Evolutionary conservation across 1,140 invertebrate genomes (phyloP), one percentile per base, ranked within the genome.

Genomic region (Phortica variegata): DNA sequence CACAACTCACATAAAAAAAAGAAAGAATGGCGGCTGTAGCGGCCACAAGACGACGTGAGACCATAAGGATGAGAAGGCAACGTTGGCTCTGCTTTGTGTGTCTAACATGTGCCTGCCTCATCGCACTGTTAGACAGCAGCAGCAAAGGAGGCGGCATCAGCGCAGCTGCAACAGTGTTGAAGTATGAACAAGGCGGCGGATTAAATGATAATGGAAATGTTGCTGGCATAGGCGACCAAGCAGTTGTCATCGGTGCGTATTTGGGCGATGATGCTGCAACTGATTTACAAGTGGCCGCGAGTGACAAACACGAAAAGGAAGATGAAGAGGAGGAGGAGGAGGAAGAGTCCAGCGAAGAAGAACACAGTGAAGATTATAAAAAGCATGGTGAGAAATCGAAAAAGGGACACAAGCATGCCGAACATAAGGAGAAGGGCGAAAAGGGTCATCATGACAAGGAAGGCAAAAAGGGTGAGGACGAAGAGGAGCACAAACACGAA

Each of bases 381-480:
- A 77, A 76, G 19, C 76, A 84, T 18, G 84, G 84, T 0, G 79
- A 83, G 7, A 84, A 86, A 55, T 81, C 61, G 26, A 74, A 76
- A 31, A 76, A 76, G 52, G 66, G 65, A 0, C 62, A 76, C 48
- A 70, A 76, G 41, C 51, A 60, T 32, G 57, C 41, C 7, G 69
- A 76, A 33, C 44, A 73, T 13, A 41, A 63, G 19, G 63, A 69
- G 20, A 72, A 75, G 47, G 73, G 83, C 1, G 82, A 85, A 36
- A 83, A 90, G 53, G 87, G 86, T 1, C 81, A 88, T 56, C 84
- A 87, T 50, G 85, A 84, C 17, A 85, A 87, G 65, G 84, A 87
- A 54, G 81, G 86, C 56, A 82, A 88, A 52, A 82, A 82, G 43
- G 84, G 84, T 1, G 85, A 89, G 63, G 83, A 90, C 60, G 81